These are phyloP conservation scores for Pseudopipra pipra DNA, from an alignment of 2,113 vertebrate genomes.

Conservation along the genomic window DNA sequence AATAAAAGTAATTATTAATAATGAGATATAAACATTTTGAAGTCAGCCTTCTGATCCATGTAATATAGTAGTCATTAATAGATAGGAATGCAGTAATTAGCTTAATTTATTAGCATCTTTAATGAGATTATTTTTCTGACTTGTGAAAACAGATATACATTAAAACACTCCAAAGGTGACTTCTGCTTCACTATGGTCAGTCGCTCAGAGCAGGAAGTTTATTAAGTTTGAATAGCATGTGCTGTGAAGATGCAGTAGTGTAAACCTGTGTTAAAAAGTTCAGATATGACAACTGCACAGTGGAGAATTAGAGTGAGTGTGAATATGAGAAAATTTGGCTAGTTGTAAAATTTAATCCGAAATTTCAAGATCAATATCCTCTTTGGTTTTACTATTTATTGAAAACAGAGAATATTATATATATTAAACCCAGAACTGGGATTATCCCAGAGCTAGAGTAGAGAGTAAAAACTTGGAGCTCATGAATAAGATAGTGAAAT, in stretches of 20 bases:
- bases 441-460: background rate
- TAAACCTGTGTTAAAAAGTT: background rate
- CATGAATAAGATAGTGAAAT: background rate
- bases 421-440: background rate
- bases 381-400: background rate
- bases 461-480: background rate
- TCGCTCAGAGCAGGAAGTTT: background rate
- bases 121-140: background rate
- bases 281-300: background rate
- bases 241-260: accelerated
- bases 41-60: background rate
- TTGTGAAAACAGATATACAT: background rate
- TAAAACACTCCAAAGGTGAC: background rate
- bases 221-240: background rate
- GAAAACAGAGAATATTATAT: background rate
- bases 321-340: background rate
- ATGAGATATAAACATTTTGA: background rate
- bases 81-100: background rate
- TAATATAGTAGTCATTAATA: background rate
- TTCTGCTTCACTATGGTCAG: background rate
- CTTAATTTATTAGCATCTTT: background rate
- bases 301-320: background rate
- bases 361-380: background rate
- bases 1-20: background rate
- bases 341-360: background rate